Base-by-base conservation (phyloP, 2,888 invertebrate species). In the Athetis lepigone region DNA sequence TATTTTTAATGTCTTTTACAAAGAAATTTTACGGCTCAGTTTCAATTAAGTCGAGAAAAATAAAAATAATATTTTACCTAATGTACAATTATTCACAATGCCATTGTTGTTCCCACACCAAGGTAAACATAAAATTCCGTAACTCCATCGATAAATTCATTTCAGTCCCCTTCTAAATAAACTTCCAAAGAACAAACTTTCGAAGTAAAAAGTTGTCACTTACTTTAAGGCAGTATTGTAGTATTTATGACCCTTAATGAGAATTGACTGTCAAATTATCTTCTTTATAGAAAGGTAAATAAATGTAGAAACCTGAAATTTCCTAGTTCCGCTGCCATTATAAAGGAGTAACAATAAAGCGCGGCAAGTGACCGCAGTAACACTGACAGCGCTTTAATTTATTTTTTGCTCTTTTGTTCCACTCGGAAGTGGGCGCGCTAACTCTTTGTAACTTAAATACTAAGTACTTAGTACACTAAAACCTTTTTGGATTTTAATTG, bases 381-480 rank as follows among this genome's bases (percentile, higher is more conserved):
- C 39, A 21, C 33, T 43, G 40, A 47, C 39, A 29, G 42, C 21
- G 25, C 21, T 18, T 54, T 43, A 1, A 39, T 69, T 74, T 60
- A 39, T 23, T 45, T 47, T 52, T 33, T 23, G 21, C 2, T 60
- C 33, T 37, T 43, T 60, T 56, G 42, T 63, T 9, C 50, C 45
- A 9, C 16, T 19, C 52, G 56, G 70, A 73, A 70, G 52, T 49
- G 45, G 40, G 29, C 40, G 63, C 63, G 55, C 36, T 57, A 36
- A 75, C 27, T 54, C 57, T 50, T 54, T 51, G 50, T 55, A 18
- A 70, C 57, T 70, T 54, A 40, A 47, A 40, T 55, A 40, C 45
- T 61, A 42, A 66, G n/a, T 36, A 29, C 33, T 45, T 45, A 45
- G 29, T 37, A 23, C 23, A 21, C n/a, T 11, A 23, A 55, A 68